phyloP scores from a whole-genome alignment of 2,113 vertebrate genomes.

The Cephalophus harveyi region DNA sequence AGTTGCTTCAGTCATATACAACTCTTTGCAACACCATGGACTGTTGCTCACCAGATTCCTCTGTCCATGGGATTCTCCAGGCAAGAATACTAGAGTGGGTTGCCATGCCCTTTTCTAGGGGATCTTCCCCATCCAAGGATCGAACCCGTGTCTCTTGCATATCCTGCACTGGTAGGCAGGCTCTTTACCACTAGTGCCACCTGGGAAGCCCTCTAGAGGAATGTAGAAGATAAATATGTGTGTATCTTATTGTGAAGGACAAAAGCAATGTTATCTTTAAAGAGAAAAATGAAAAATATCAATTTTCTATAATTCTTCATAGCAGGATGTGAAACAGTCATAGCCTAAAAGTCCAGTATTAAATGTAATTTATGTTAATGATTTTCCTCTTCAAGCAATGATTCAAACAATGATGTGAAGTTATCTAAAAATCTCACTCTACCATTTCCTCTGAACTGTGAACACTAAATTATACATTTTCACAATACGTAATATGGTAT shows the following conservation, averaged over 20 bases:
- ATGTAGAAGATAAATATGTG: neutral
- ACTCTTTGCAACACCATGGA: neutral
- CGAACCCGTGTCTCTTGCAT: neutral
- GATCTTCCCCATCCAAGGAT: neutral
- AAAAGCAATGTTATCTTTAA: neutral
- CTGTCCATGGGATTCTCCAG: neutral
- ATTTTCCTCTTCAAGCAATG: neutral
- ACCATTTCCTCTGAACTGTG: neutral
- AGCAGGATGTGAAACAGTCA: neutral
- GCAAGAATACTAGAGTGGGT: neutral
- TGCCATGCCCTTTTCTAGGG: neutral
- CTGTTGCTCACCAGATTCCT: neutral
- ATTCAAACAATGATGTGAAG: neutral
- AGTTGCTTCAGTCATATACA: neutral
- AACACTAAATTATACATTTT: neutral
- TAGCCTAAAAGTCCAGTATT: neutral
- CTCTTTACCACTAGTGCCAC: neutral
- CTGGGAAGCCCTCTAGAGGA: neutral
- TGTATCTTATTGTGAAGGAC: neutral
- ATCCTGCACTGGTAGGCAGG: neutral
- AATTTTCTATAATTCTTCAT: neutral
- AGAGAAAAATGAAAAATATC: neutral
- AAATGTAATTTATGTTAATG: neutral
- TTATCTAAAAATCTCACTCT: neutral
- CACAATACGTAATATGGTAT: neutral